Evolutionary conservation across 2,888 invertebrate genomes (phyloP).

Genomic region (Linyphia triangularis): DNA sequence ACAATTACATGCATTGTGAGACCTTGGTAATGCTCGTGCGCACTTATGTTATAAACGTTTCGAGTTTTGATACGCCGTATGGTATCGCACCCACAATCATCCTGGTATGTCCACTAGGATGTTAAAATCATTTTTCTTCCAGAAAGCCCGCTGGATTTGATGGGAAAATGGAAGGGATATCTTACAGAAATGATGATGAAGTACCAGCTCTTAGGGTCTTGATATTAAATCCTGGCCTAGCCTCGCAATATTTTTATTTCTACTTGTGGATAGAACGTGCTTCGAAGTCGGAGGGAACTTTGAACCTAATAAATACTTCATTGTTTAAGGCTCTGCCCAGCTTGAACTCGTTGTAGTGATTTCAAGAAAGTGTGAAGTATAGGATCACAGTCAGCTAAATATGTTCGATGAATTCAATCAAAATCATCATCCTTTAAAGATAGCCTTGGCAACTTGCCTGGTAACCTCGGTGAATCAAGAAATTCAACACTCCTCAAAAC

Average conservation of each 20-base stretch:
- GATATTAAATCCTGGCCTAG: constrained; percentile 49
- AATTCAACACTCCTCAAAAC: background rate
- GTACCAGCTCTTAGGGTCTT: constrained; percentile 33
- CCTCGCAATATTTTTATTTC: constrained; percentile 19
- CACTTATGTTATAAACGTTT: constrained; percentile 45
- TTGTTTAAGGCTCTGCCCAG: background rate
- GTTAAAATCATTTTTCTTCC: constrained; percentile 64
- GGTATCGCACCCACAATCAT: constrained; percentile 71
- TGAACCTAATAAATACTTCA: constrained; percentile 46
- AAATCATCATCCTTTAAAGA: background rate
- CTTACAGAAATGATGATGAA: constrained; percentile 63
- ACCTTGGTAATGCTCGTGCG: constrained; percentile 56
- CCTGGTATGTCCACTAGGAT: constrained; percentile 52
- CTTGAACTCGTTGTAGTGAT: background rate
- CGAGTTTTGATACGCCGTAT: background rate
- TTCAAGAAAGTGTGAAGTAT: constrained; percentile 18
- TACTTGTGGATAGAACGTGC: constrained; percentile 38
- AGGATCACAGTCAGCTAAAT: background rate
- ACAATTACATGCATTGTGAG: constrained; percentile 69
- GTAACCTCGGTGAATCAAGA: background rate
- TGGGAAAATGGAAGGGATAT: constrained; percentile 63
- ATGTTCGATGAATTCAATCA: constrained; percentile 40
- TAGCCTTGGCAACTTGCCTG: background rate
- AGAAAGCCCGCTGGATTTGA: constrained; percentile 29
- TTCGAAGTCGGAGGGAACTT: constrained; percentile 25